Evolutionary conservation across 2,797 vertebrate species (phyloP).

Genomic region (Hydrolagus colliei): DNA sequence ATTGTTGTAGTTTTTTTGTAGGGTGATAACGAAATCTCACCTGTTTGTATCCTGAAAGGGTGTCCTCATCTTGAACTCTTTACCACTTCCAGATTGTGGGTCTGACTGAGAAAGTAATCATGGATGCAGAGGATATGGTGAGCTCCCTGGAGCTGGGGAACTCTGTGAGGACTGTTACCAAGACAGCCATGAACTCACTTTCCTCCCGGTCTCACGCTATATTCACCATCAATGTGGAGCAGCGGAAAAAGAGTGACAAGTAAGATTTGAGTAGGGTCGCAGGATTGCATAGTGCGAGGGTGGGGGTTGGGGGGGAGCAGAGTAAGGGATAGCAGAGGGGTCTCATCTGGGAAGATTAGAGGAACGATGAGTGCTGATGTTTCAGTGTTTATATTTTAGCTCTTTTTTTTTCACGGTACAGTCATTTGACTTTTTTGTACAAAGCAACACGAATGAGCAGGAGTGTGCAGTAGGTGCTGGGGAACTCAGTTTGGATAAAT

Average conservation of each 20-base stretch:
- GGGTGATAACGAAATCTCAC: not conserved
- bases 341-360: too few relatives aligned
- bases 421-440: not conserved
- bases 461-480: too few relatives aligned
- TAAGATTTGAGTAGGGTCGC: constrained; percentile 43
- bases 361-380: not conserved
- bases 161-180: constrained; percentile 76
- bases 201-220: constrained; percentile 93
- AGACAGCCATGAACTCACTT: constrained; percentile 91
- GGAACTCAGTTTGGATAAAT: too few relatives aligned
- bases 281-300: too few relatives aligned
- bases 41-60: not conserved
- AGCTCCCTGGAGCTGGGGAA: constrained; percentile 84
- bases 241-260: constrained; percentile 75
- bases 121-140: constrained; percentile 69
- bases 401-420: not conserved
- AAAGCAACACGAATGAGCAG: not conserved
- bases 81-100: constrained; percentile 72
- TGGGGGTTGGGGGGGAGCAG: too few relatives aligned
- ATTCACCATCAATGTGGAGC: constrained; percentile 87
- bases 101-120: constrained; percentile 73
- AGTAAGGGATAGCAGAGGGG: too few relatives aligned
- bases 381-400: not conserved
- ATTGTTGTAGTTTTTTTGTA: too few relatives aligned
- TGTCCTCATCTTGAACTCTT: constrained; percentile 25